These are phyloP conservation scores for Antigone vipio DNA, from an alignment of 2,113 vertebrate genomes.

Conservation along the genomic window DNA sequence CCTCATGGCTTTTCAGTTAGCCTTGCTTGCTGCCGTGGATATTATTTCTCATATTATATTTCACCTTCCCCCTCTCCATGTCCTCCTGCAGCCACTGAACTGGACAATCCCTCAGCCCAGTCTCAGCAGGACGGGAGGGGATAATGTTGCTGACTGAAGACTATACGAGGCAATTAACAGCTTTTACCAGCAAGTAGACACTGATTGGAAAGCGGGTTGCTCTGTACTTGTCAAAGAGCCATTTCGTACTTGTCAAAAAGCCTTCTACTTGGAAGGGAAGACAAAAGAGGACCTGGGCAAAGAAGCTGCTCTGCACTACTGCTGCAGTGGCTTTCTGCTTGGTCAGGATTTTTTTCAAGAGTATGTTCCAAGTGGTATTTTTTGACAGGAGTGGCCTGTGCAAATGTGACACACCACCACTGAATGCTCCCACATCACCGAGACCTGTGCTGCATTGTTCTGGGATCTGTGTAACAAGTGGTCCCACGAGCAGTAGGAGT, in stretches of 20 bases:
- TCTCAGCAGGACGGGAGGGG: not conserved
- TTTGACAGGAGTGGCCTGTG: not conserved
- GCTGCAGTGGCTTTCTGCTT: not conserved
- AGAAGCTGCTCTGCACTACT: not conserved
- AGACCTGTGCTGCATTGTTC: not conserved
- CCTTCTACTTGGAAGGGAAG: not conserved
- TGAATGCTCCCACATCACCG: not conserved
- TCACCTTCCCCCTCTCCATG: not conserved
- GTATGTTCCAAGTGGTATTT: not conserved
- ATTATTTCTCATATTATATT: not conserved
- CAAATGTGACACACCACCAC: too few species aligned
- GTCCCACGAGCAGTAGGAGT: not conserved
- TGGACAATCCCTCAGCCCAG: not conserved
- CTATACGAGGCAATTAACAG: constrained; percentile 31
- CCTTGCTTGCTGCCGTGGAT: not conserved
- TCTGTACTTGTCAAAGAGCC: not conserved
- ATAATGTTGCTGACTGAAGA: constrained; percentile 41
- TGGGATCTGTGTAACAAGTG: not conserved
- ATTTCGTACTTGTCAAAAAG: not conserved
- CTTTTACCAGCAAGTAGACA: not conserved
- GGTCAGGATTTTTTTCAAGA: not conserved
- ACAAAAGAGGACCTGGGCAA: not conserved
- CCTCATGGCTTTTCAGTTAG: not conserved
- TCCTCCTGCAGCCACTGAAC: not conserved
- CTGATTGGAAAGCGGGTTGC: not conserved